Conservation (phyloP, 2,888 invertebrate genomes). For the Pardosa pseudoannulata region DNA sequence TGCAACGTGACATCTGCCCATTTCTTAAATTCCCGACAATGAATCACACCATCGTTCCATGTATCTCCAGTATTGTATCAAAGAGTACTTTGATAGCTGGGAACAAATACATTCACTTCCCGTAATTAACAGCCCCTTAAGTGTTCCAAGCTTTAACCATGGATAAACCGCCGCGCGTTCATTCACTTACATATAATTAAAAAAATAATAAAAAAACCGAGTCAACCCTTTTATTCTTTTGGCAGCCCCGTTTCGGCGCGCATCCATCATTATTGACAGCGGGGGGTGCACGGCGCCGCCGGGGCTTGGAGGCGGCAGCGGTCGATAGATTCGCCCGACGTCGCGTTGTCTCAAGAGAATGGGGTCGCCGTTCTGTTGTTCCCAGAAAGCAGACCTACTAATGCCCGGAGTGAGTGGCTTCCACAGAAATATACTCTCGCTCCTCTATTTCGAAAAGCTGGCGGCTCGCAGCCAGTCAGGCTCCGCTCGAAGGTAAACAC, state of each 20-base stretch:
- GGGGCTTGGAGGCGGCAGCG: constrained; percentile 21
- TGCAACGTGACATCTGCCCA: too few relatives aligned
- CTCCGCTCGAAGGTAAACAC: too few relatives aligned
- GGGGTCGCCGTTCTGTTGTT: background rate
- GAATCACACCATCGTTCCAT: too few relatives aligned
- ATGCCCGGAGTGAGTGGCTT: too few relatives aligned
- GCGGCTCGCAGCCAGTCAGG: too few relatives aligned
- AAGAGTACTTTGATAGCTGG: too few relatives aligned
- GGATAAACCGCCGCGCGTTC: background rate
- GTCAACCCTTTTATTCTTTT: background rate
- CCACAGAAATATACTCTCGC: too few relatives aligned
- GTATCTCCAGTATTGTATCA: too few relatives aligned
- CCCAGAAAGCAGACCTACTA: too few relatives aligned
- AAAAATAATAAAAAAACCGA: background rate
- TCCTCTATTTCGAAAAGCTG: too few relatives aligned
- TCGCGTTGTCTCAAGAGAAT: constrained; percentile 31
- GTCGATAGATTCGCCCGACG: constrained; percentile 53
- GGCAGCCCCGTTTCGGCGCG: background rate
- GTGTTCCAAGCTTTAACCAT: background rate
- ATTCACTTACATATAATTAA: background rate
- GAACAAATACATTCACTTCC: background rate
- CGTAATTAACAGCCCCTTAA: background rate
- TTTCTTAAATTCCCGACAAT: too few relatives aligned
- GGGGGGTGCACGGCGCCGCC: constrained; percentile 32
- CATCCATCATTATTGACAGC: constrained; percentile 65